Evolutionary conservation across 1,140 invertebrate species (phyloP), one percentile per base, ranked within the genome.

Genomic region (Heliothis subflexa): DNA sequence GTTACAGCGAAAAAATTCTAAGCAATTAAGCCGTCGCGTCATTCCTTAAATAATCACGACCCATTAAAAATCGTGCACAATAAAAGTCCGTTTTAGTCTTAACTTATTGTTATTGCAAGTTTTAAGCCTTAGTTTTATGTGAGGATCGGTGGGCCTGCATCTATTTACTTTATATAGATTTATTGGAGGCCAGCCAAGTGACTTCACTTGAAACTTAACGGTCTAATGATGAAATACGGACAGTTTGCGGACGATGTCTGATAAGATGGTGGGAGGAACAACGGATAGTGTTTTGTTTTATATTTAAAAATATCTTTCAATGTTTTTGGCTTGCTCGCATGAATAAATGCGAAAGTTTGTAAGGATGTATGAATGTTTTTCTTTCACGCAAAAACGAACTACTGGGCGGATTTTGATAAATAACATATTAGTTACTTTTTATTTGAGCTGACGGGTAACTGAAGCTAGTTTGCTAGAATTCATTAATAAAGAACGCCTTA

Each of bases 21-120:
- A n/a, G n/a, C n/a, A n/a, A n/a, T n/a, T n/a, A n/a, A 14, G 12
- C 2, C 57, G 18, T 21, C 25, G 21, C 40, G 40, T 45, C 12
- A 11, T 3, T 61, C 28, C 57, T 18, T 59, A 12, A 13, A 70
- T 61, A 25, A 28, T 62, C 13, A 10, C 59, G 12, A n/a, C 40
- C 16, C 62, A 59, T 47, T 28, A 21, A 72, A 80, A 68, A 52
- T 91, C 85, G 85, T 81, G 9, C 0, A 13, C 9, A 82, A 21
- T 91, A 82, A 89, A 85, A 21, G 21, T 50, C 2, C 40, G 14
- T 64, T 80, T 91, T 88, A 92, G 90, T 89, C 83, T 87, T 91
- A 92, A 92, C 90, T 92, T 92, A 92, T 91, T 92, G 90, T 92
- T 92, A 92, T 92, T 90, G 89, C 88, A 83, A 83, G 83, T 85